A percentile compares a stretch with the other conserved stretches of the same genome.
These are phyloP conservation scores for Galaxias olidus DNA, from an alignment of 2,797 vertebrate species.

Conservation along the genomic window DNA sequence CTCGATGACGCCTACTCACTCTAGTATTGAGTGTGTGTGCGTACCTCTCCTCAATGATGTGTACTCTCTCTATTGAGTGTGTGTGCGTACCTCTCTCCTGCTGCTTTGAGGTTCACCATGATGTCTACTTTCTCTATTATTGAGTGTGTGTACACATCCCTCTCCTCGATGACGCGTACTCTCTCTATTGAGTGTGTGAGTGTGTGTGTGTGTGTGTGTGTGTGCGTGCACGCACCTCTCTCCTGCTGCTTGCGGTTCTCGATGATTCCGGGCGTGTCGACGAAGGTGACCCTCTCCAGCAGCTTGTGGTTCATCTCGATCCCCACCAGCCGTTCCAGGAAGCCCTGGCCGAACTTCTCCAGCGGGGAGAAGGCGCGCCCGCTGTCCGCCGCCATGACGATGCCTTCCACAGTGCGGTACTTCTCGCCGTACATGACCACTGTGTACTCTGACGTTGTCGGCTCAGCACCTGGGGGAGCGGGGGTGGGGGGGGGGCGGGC, in stretches of 20 bases:
- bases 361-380: slow-evolving; percentile 91
- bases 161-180: neutral
- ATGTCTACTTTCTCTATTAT: no score
- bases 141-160: neutral
- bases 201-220: neutral
- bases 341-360: slow-evolving; percentile 97
- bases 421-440: slow-evolving; percentile 96
- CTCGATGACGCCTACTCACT: no score
- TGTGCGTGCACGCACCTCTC: slow-evolving; percentile 77
- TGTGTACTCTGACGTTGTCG: slow-evolving; percentile 96
- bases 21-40: neutral
- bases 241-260: slow-evolving; percentile 99
- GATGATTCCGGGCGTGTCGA: slow-evolving; percentile 95
- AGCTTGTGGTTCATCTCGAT: slow-evolving; percentile 96
- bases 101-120: slow-evolving; percentile 98
- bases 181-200: neutral
- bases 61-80: no score
- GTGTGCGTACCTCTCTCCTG: no score
- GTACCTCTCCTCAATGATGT: slow-evolving; percentile 56
- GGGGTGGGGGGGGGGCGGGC: no score
- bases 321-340: slow-evolving; percentile 93
- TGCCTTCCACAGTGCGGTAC: slow-evolving; percentile 90
- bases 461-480: slow-evolving; percentile 85
- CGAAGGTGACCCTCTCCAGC: slow-evolving; percentile 91
- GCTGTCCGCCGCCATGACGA: slow-evolving; percentile 97